Conservation (phyloP, 2,797 vertebrate genomes). For the Dendrocincla fuliginosa region DNA sequence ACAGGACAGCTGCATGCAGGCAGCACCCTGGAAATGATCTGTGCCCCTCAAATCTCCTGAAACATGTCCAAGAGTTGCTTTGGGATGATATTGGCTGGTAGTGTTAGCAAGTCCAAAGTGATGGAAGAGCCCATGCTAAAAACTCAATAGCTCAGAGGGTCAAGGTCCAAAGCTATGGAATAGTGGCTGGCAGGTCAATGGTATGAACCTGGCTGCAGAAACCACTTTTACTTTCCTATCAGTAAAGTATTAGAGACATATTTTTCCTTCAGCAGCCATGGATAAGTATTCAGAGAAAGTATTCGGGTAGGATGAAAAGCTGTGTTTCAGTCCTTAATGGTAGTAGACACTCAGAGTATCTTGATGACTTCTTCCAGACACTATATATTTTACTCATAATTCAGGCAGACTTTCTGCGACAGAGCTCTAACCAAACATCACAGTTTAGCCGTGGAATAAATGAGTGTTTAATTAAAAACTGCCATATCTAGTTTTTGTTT, state of each 20-base stretch:
- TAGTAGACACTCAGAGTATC: slow-evolving; percentile 17
- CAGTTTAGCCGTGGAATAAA: slow-evolving; percentile 47
- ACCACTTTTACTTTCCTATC: not conserved
- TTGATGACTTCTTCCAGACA: not conserved
- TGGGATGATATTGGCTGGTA: not conserved
- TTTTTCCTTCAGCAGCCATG: not conserved
- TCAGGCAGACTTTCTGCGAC: slow-evolving; percentile 9
- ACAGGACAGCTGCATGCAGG: not conserved
- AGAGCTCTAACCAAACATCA: slow-evolving; percentile 48
- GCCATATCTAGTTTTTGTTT: slow-evolving; percentile 42
- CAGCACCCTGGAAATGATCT: not conserved
- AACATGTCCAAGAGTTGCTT: not conserved
- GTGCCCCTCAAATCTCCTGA: not conserved
- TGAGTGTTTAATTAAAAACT: slow-evolving; percentile 53
- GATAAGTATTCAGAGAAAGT: not conserved
- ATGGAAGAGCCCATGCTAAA: not conserved
- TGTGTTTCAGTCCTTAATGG: not conserved
- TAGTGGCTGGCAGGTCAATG: not conserved
- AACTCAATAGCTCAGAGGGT: not conserved
- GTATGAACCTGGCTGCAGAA: not conserved
- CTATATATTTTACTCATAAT: slow-evolving; percentile 18
- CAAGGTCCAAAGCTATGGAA: not conserved
- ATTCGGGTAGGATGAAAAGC: not conserved
- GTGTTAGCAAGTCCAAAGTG: not conserved
- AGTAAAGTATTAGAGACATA: not conserved